Percentiles rank a stretch among this genome's conserved stretches.
Conservation (phyloP, 2,888 invertebrate species). For the Hipparchia sbordonii region DNA sequence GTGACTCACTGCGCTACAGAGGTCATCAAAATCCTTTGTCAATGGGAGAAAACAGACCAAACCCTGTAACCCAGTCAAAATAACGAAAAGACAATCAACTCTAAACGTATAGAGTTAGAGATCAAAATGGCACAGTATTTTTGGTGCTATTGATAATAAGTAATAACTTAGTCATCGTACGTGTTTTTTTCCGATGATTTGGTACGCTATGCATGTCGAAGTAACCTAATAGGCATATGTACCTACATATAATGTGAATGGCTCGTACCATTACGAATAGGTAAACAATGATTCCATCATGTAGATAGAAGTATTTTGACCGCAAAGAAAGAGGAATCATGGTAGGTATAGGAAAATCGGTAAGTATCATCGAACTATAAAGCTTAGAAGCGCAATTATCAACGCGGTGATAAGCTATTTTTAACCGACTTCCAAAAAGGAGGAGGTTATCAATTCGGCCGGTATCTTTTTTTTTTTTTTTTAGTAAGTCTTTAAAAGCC, state of each 20-base stretch:
- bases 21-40: not conserved
- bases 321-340: not conserved
- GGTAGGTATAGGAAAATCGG: not conserved
- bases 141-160: constrained; percentile 4
- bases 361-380: too few species aligned
- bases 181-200: constrained; percentile 11
- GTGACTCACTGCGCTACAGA: not conserved
- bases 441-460: too few species aligned
- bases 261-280: not conserved
- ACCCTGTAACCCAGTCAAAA: not conserved
- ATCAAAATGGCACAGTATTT: not conserved
- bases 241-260: not conserved
- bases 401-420: too few species aligned
- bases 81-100: not conserved
- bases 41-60: not conserved
- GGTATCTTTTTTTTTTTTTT: too few species aligned
- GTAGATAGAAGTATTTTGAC: not conserved
- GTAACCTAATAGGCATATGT: constrained; percentile 3
- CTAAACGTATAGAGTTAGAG: not conserved
- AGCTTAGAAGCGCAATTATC: too few species aligned
- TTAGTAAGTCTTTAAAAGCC: too few species aligned
- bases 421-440: too few species aligned
- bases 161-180: constrained; percentile 8
- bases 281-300: not conserved
- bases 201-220: constrained; percentile 5